phyloP scores from a whole-genome alignment of 2,888 invertebrate species.

The Drosophila paucipuncta region DNA sequence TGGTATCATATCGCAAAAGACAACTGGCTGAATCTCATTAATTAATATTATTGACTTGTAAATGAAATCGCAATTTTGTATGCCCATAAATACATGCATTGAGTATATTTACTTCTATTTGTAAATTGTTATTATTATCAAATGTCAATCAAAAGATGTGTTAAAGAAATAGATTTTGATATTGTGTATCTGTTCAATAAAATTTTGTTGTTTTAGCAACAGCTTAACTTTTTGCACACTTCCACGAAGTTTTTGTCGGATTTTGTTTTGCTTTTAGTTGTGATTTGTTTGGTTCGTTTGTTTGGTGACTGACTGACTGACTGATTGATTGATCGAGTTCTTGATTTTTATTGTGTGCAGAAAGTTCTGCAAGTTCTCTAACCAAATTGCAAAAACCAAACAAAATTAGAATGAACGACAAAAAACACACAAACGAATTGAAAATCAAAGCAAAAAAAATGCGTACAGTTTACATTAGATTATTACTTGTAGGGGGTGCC shows the following conservation, averaged over 20 bases:
- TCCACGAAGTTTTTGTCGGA: conserved; percentile 12
- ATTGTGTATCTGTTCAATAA: conserved; percentile 6
- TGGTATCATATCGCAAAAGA: conserved; percentile 1
- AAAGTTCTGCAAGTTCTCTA: conserved; percentile 61
- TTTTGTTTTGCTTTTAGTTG: conserved; percentile 20
- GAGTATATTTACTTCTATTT: conserved; percentile 21
- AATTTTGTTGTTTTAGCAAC: conserved; percentile 7
- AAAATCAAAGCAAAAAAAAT: conserved; percentile 37
- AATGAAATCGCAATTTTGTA: conserved; percentile 12
- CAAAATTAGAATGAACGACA: conserved; percentile 26
- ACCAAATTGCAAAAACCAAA: conserved; percentile 54
- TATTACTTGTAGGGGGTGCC: conserved; percentile 38
- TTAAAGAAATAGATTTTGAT: conserved; percentile 11
- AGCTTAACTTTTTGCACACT: conserved; percentile 35
- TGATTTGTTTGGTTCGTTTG: conserved; percentile 56
- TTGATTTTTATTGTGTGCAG: conserved; percentile 49
- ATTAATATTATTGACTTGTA: conserved; percentile 20
- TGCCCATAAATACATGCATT: conserved; percentile 41
- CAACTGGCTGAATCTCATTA: conserved; percentile 3
- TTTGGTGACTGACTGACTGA: conserved; percentile 51
- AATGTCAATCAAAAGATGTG: conserved; percentile 36
- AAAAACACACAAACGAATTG: conserved; percentile 34
- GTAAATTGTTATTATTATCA: conserved; percentile 20
- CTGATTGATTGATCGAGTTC: conserved; percentile 60
- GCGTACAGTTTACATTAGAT: conserved; percentile 36